Percentiles rank a stretch among this genome's conserved stretches.
Evolutionary conservation across 2,113 vertebrate species (phyloP).

Genomic region (rat (Rattus norvegicus)): GRCr8 NC_086033.1:78568501-78569000

Average conservation of each 20-base stretch:
- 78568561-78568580: not conserved
- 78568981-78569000: not conserved
- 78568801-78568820: not conserved
- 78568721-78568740: not conserved
- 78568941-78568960: not conserved
- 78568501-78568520: not conserved
- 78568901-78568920: not conserved
- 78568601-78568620: not conserved
- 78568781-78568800: not conserved
- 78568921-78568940: not conserved
- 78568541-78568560: not conserved
- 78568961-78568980: not conserved
- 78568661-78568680: not conserved
- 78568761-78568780: not conserved
- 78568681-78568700: not conserved
- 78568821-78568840: not conserved
- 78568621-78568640: not conserved
- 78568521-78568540: not conserved
- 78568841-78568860: not conserved
- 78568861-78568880: not conserved
- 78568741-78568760: not conserved
- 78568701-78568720: not conserved
- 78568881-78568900: not conserved
- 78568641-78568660: not conserved
- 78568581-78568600: not conserved